These are phyloP conservation scores for Peromyscus leucopus DNA, from an alignment of 2,113 vertebrate species.

Conservation along the genomic window DNA sequence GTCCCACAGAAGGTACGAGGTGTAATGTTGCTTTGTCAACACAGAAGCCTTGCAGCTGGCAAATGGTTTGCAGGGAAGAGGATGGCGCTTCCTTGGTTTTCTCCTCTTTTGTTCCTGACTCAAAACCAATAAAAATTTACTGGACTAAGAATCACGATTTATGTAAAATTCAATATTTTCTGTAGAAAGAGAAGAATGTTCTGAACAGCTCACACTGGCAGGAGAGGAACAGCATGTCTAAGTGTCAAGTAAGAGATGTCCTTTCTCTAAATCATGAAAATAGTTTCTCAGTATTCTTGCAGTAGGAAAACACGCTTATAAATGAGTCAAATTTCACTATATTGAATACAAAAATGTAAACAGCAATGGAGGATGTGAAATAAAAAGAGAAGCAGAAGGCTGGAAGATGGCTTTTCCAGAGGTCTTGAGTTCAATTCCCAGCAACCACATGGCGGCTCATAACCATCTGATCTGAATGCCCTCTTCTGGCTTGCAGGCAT, in stretches of 20 bases:
- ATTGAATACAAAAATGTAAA: not conserved
- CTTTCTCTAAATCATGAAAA: conserved; percentile 53
- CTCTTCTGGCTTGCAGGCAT: too few species aligned
- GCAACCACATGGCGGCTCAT: too few species aligned
- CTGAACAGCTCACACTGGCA: not conserved
- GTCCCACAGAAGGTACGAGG: not conserved
- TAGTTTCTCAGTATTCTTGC: not conserved
- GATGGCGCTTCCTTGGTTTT: not conserved
- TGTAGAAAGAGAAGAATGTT: not conserved
- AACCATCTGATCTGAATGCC: too few species aligned
- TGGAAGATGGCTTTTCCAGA: too few species aligned
- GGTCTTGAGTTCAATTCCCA: too few species aligned
- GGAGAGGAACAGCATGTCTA: conserved; percentile 7
- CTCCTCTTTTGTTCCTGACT: not conserved
- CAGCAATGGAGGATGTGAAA: not conserved
- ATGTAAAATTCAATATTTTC: conserved; percentile 8
- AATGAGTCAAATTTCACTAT: not conserved
- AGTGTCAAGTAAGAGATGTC: not conserved
- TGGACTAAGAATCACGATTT: conserved; percentile 19
- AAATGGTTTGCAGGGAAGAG: conserved; percentile 2
- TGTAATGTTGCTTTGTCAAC: not conserved
- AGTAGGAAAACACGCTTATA: conserved; percentile 28
- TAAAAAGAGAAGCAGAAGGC: not conserved
- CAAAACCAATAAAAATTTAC: not conserved
- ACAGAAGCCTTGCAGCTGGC: not conserved